phyloP scores from a whole-genome alignment of 2,797 vertebrate genomes.

The Pipistrellus pygmaeus region DNA sequence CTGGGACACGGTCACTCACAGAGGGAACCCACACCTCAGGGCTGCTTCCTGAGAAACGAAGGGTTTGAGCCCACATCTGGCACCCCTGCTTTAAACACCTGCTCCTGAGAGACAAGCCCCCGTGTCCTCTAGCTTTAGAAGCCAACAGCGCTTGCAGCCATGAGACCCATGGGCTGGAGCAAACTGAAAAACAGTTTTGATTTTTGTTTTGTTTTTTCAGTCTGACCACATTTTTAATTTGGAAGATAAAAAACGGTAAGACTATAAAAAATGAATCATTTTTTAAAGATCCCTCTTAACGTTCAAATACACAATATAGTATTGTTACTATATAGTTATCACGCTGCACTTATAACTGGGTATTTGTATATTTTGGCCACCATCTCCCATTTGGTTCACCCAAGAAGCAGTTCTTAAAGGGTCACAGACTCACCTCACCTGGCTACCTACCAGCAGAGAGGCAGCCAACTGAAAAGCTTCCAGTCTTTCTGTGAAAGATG shows the following conservation, averaged over 20 bases:
- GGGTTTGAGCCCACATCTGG: background rate
- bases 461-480: background rate
- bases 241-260: background rate
- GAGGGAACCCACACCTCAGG: background rate
- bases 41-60: background rate
- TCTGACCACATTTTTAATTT: background rate
- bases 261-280: background rate
- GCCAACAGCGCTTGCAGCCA: background rate
- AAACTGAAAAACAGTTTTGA: background rate
- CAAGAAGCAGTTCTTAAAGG: background rate
- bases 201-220: background rate
- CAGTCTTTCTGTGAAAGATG: background rate
- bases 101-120: background rate
- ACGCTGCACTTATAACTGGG: background rate
- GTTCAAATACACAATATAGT: background rate
- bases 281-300: background rate
- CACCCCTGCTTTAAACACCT: background rate
- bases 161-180: background rate
- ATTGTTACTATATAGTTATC: background rate
- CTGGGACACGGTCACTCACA: background rate
- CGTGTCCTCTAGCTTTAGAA: background rate
- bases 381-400: background rate
- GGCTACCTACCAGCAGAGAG: background rate
- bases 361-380: background rate
- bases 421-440: background rate